Percentiles rank a stretch among this genome's conserved stretches.
phyloP scores from a whole-genome alignment of 2,113 vertebrate genomes.

The Neodon shergylaensis region DNA sequence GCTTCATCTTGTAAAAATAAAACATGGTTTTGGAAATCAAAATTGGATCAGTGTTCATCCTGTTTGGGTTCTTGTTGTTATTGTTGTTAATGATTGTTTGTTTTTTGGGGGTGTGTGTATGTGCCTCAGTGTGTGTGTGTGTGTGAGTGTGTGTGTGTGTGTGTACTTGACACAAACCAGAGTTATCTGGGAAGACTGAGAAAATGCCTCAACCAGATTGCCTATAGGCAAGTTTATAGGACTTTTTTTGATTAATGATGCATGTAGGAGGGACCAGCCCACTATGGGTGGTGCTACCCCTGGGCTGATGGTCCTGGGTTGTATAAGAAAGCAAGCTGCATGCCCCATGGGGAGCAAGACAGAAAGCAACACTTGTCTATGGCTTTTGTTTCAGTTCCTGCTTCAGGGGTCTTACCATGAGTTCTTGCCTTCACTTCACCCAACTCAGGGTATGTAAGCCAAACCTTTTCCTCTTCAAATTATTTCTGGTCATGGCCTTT shows the following conservation, averaged over 20 bases:
- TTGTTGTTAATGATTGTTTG: neutral
- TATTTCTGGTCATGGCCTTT: neutral
- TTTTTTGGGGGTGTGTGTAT: neutral
- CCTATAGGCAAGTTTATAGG: neutral
- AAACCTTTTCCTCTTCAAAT: neutral
- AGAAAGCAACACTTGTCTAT: neutral
- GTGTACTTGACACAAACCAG: neutral
- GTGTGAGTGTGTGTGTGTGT: neutral
- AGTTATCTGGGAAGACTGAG: neutral
- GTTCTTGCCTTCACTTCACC: neutral
- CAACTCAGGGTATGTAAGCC: neutral
- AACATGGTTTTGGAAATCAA: conserved; percentile 24
- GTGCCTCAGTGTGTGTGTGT: neutral
- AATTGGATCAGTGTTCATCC: neutral
- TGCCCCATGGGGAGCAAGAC: neutral
- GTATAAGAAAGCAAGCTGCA: neutral
- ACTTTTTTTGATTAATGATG: neutral
- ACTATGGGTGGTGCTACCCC: neutral
- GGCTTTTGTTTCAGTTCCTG: neutral
- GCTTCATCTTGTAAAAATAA: conserved; percentile 41
- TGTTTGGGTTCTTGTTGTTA: neutral
- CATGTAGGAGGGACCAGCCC: neutral
- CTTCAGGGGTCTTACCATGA: neutral
- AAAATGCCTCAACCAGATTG: neutral
- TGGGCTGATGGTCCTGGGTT: neutral